These are phyloP conservation scores for Picus viridis DNA, from an alignment of 2,797 vertebrate genomes.

Conservation along the genomic window DNA sequence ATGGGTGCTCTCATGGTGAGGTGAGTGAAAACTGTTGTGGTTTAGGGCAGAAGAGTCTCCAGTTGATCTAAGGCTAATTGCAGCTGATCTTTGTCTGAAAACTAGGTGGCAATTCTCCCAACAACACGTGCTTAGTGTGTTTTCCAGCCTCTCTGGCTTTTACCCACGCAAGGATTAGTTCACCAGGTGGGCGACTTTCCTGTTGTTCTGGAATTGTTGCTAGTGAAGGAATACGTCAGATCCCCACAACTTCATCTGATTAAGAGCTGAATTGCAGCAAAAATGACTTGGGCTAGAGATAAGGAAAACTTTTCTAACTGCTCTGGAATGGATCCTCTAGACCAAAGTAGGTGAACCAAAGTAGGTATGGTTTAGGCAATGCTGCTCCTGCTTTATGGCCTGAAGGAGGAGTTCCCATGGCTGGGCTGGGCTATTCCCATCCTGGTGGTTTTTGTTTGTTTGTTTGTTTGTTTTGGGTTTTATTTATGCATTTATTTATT, in stretches of 20 bases:
- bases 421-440: background rate
- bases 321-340: background rate
- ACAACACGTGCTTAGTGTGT: constrained; percentile 34
- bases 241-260: constrained; percentile 36
- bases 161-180: constrained; percentile 45
- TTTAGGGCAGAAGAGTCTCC: constrained; percentile 8
- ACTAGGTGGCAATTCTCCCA: constrained; percentile 47
- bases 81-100: constrained; percentile 41
- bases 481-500: background rate
- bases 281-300: constrained; percentile 13
- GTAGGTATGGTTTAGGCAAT: background rate
- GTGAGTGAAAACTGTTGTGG: background rate
- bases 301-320: background rate
- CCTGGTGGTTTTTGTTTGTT: background rate
- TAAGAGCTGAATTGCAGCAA: constrained; percentile 11
- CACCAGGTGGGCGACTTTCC: constrained; percentile 45
- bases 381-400: background rate
- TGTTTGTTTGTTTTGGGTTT: too few species aligned
- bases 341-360: background rate
- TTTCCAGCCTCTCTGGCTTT: constrained; percentile 52
- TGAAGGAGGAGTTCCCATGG: background rate
- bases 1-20: rapidly evolving
- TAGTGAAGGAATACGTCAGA: constrained; percentile 31
- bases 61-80: constrained; percentile 26
- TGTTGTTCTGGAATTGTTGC: constrained; percentile 58